Percentiles rank a stretch among this genome's conserved stretches.
Evolutionary conservation across 2,888 invertebrate species (phyloP).

Genomic region (Ormyrus nitidulus): DNA sequence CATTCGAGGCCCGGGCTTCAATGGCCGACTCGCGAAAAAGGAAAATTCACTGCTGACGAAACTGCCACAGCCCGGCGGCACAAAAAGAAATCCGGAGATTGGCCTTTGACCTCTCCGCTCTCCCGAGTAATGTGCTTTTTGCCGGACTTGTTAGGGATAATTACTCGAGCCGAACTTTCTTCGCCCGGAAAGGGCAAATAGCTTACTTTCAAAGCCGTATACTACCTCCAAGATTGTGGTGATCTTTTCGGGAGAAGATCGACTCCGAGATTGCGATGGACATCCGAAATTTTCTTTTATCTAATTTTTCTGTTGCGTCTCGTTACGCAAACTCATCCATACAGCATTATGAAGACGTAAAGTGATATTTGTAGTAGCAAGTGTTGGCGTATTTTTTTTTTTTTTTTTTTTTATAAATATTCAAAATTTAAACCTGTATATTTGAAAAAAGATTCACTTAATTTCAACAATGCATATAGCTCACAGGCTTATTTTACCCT

Average conservation of each 20-base stretch:
- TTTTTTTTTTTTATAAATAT: no score
- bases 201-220: neutral
- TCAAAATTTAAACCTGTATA: no score
- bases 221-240: no score
- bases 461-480: no score
- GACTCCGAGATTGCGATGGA: no score
- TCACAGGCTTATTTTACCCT: no score
- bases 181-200: neutral
- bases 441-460: no score
- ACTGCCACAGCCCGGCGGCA: neutral
- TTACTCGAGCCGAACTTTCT: slow-evolving; percentile 31
- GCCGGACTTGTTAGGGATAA: slow-evolving; percentile 48
- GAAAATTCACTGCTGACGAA: slow-evolving; percentile 31
- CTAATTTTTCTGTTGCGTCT: neutral
- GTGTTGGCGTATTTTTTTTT: no score
- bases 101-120: slow-evolving; percentile 28
- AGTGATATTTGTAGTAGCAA: no score
- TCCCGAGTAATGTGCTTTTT: slow-evolving; percentile 30
- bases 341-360: no score
- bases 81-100: slow-evolving; percentile 15
- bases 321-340: no score
- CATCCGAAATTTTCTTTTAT: neutral
- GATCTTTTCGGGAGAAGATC: no score
- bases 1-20: slow-evolving; percentile 15
- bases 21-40: slow-evolving; percentile 29